Evolutionary conservation across 2,888 invertebrate species (phyloP).

Genomic region (Drosophila testacea): DNA sequence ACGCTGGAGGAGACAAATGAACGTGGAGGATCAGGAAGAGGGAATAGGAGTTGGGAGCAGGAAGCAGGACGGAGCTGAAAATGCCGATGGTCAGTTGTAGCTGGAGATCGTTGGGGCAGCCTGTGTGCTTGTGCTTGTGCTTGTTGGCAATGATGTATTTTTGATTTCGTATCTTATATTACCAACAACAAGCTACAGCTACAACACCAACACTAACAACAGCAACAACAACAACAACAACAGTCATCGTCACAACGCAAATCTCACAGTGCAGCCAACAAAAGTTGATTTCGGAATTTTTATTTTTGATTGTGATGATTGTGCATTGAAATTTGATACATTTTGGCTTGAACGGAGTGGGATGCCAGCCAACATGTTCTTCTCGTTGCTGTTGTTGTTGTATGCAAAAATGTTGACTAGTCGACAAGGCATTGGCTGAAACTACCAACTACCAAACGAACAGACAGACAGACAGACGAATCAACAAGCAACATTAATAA

Average conservation of each 20-base stretch:
- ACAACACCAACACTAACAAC: conserved; percentile 32
- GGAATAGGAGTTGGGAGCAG: conserved; percentile 30
- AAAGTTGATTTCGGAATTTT: conserved; percentile 80
- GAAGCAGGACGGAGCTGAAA: conserved; percentile 42
- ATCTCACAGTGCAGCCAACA: conserved; percentile 36
- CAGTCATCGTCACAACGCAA: conserved; percentile 54
- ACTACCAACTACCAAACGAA: conserved; percentile 52
- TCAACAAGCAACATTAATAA: conserved; percentile 75
- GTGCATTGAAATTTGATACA: conserved; percentile 84
- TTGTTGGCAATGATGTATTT: conserved; percentile 82
- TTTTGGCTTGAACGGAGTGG: conserved; percentile 73
- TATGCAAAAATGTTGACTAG: conserved; percentile 78
- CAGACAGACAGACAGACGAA: conserved; percentile 12
- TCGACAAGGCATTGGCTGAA: conserved; percentile 72
- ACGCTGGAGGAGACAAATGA: conserved; percentile 66
- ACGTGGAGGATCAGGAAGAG: conserved; percentile 44
- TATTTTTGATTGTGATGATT: conserved; percentile 83
- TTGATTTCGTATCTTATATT: conserved; percentile 82
- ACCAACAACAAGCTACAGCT: conserved; percentile 70
- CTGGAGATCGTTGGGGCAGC: conserved; percentile 48
- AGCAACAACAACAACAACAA: too few relatives aligned
- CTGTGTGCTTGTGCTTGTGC: conserved; percentile 45
- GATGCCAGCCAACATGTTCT: conserved; percentile 45
- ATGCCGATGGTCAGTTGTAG: conserved; percentile 41
- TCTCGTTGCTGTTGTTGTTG: conserved; percentile 49